Evolutionary conservation across 2,888 invertebrate species (phyloP).

Genomic region (Anodontia alba): DNA sequence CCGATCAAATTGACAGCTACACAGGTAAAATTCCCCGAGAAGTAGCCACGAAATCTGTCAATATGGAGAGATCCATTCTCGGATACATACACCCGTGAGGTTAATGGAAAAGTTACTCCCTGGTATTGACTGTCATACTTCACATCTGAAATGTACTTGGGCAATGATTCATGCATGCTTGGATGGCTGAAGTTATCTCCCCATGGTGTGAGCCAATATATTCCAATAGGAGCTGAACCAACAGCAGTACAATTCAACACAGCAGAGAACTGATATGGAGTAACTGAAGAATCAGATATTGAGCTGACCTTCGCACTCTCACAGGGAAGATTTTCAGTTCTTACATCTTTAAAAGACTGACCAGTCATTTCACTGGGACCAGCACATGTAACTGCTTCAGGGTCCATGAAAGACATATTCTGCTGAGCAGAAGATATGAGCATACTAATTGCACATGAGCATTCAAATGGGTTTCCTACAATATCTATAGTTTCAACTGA

Average conservation of each 20-base stretch:
- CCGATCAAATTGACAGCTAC: constrained; percentile 72
- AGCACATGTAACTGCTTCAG: constrained; percentile 58
- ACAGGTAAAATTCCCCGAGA: constrained; percentile 76
- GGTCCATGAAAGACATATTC: constrained; percentile 38
- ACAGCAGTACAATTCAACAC: constrained; percentile 65
- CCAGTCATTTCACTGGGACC: constrained; percentile 54
- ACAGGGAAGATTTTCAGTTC: constrained; percentile 62
- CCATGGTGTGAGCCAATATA: constrained; percentile 78
- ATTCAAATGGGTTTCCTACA: constrained; percentile 76
- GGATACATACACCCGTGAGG: constrained; percentile 54
- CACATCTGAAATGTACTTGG: constrained; percentile 24
- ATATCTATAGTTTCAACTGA: constrained; percentile 54
- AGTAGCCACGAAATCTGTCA: constrained; percentile 70
- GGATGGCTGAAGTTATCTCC: constrained; percentile 68
- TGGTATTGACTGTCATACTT: constrained; percentile 22
- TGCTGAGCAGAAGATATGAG: constrained; percentile 52
- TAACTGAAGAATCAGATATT: constrained; percentile 39
- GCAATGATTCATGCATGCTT: constrained; percentile 40
- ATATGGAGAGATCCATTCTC: constrained; percentile 67
- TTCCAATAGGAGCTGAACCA: constrained; percentile 66
- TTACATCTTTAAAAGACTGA: constrained; percentile 50
- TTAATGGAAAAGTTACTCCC: constrained; percentile 38
- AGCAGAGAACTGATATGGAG: constrained; percentile 51
- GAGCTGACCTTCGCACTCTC: constrained; percentile 54
- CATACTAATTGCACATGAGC: constrained; percentile 71